Base-by-base conservation (phyloP, 2,888 invertebrate species). In the Chelonus formosanus region DNA sequence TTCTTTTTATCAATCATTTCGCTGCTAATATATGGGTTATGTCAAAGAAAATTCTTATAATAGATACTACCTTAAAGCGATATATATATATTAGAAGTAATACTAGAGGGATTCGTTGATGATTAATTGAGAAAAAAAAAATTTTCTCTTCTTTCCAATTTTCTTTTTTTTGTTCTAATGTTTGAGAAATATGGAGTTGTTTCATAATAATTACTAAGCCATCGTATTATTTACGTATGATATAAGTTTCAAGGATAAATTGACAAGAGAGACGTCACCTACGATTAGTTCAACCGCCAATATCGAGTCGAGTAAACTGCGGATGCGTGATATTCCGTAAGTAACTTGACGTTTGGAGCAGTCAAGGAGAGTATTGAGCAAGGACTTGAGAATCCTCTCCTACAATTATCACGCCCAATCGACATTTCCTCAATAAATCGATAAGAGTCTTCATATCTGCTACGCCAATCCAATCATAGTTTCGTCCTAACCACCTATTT, bases 311-410 rank as follows among this genome's bases (percentile, higher is more conserved):
- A 43, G 61, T 53, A 57, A 66, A 61, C 53, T 45, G 57, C 40
- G 53, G 62, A 66, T 66, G 57, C 52, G 58, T 66, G 62, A 62
- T 62, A 66, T 66, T 62, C 66, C 53, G 44, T 57, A 55, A 7
- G 54, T 34, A 52, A 35, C 36, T 53, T 35, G 63, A 55, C 36
- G 48, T 50, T 40, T 40, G 60, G 52, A 50, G 63, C 44, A 47
- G 53, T 59, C 57, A 34, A 58, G 57, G 59, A 65, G 59, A 59
- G 65, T 58, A 65, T 65, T 44, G 59, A 40, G 34, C 54, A 40
- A 36, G 43, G 36, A 62, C 61, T 62, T 44, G 56, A 62, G 66
- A 61, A 60, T 45, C 64, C 45, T 43, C 32, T 31, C 32, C 43
- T 53, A 43, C 55, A 65, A 65, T 65, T 56, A 62, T 61, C 57